phyloP scores from a whole-genome alignment of 2,888 invertebrate genomes.

The Meloe dianella region DNA sequence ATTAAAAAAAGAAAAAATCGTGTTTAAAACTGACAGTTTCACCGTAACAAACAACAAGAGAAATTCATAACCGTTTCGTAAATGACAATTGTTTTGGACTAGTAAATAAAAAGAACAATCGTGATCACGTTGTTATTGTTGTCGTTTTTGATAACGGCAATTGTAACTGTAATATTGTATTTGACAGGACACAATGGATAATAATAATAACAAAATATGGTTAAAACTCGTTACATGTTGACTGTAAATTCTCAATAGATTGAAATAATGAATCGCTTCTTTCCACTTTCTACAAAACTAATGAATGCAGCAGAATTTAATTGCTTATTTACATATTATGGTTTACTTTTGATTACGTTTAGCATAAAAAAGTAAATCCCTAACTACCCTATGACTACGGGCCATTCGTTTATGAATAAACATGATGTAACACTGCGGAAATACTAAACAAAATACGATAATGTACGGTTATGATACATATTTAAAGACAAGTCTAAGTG shows the following conservation, averaged over 20 bases:
- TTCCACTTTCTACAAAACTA: slow-evolving; percentile 11
- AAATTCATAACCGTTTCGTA: not conserved
- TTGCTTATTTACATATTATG: slow-evolving; percentile 28
- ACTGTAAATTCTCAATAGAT: too few relatives aligned
- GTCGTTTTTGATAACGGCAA: slow-evolving; percentile 10
- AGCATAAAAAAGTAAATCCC: slow-evolving; percentile 18
- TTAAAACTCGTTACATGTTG: too few relatives aligned
- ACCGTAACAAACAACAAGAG: too few relatives aligned
- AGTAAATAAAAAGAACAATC: slow-evolving; percentile 1
- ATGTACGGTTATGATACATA: not conserved
- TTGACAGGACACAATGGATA: slow-evolving; percentile 1
- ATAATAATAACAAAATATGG: not conserved
- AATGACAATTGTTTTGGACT: slow-evolving; percentile 10
- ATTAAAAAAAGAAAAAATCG: not conserved
- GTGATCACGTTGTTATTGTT: not conserved
- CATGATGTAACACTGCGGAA: not conserved
- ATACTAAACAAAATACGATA: not conserved
- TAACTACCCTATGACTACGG: slow-evolving; percentile 10
- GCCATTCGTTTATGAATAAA: slow-evolving; percentile 14
- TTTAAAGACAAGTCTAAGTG: not conserved
- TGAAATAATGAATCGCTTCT: slow-evolving; percentile 4
- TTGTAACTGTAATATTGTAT: slow-evolving; percentile 6
- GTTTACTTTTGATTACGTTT: slow-evolving; percentile 20
- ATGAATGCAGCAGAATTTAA: slow-evolving; percentile 26
- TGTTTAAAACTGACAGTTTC: too few relatives aligned